phyloP scores from a whole-genome alignment of 2,113 vertebrate genomes.

The Malurus cyaneus region DNA sequence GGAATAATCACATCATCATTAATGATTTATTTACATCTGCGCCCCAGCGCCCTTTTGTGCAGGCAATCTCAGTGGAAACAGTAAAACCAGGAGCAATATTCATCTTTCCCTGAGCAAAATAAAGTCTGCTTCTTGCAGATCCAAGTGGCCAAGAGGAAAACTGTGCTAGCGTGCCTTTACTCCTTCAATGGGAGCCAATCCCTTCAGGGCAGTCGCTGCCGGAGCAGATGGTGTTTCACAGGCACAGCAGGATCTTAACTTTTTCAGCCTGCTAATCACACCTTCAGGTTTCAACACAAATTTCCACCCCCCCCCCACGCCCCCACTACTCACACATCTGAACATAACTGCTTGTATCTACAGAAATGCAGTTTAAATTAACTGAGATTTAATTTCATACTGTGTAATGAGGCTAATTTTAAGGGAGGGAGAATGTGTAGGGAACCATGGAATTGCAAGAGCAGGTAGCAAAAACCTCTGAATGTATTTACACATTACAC shows the following conservation, averaged over 20 bases:
- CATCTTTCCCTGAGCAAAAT: neutral
- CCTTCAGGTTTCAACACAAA: neutral
- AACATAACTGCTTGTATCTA: neutral
- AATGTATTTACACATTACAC: neutral
- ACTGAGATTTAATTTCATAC: neutral
- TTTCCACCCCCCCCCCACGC: neutral
- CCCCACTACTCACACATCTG: neutral
- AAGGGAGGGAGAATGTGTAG: neutral
- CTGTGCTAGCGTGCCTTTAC: neutral
- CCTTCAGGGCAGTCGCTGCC: neutral
- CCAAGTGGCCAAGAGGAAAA: neutral
- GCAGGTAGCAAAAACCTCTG: neutral
- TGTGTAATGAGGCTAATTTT: neutral
- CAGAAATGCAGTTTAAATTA: neutral
- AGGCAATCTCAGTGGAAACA: neutral
- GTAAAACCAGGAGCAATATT: neutral
- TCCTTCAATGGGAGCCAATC: neutral
- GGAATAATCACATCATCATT: neutral
- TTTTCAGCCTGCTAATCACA: neutral
- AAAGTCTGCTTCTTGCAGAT: neutral
- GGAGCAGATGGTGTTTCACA: constrained; percentile 19
- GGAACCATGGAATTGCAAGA: neutral
- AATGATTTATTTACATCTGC: neutral
- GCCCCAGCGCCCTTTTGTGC: neutral
- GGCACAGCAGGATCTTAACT: neutral